A percentile compares a stretch with the other conserved stretches of the same genome.
Conservation (phyloP, 2,888 invertebrate genomes). For the Troglohyphantes excavatus region DNA sequence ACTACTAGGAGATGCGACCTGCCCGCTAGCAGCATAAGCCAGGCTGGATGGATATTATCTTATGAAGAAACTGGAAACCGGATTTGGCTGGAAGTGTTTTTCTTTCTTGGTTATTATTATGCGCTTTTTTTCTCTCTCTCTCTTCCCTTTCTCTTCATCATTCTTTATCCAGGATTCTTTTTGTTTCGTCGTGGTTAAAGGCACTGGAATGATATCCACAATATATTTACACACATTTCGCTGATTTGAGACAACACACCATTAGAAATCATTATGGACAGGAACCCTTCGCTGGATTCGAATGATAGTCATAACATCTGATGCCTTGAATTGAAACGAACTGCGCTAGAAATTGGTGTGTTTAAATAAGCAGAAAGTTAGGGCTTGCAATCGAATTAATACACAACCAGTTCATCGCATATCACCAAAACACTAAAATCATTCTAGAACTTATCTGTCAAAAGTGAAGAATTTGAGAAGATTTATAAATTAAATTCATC, state of each 20-base stretch:
- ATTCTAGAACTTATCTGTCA: no score
- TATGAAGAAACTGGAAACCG: slow-evolving; percentile 67
- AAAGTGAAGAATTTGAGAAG: no score
- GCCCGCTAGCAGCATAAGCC: slow-evolving; percentile 46
- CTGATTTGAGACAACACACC: neutral
- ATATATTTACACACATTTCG: neutral
- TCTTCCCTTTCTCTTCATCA: neutral
- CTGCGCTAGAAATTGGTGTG: no score
- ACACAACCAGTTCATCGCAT: no score
- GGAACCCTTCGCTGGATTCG: no score
- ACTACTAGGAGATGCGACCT: slow-evolving; percentile 65
- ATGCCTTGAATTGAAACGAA: no score
- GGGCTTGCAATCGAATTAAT: no score
- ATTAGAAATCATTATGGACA: no score
- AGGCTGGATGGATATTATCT: slow-evolving; percentile 72
- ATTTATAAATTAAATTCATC: no score
- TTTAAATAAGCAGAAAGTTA: no score
- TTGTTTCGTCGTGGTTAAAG: slow-evolving; percentile 44
- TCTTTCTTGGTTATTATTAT: neutral
- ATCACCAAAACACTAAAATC: no score
- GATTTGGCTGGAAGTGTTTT: slow-evolving; percentile 45
- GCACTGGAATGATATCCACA: slow-evolving; percentile 28
- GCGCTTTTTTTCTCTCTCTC: slow-evolving; percentile 3
- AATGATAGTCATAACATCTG: no score
- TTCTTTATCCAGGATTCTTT: slow-evolving; percentile 45